Evolutionary conservation across 2,113 vertebrate species (phyloP), one percentile per base, ranked within the genome.

Genomic region (Tachycineta bicolor): DNA sequence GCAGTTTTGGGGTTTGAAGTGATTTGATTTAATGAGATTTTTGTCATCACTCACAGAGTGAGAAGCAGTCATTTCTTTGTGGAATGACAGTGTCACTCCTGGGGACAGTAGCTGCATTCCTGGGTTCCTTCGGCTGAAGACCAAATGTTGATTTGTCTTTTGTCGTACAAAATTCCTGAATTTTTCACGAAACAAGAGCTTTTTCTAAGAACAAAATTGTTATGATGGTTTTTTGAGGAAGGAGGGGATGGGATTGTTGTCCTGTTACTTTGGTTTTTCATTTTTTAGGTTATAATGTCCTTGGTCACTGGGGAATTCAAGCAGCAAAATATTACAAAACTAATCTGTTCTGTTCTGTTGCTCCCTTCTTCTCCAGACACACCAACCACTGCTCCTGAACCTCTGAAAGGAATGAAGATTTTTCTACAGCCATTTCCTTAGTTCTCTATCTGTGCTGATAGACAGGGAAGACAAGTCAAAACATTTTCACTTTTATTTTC

Each of bases 381-480:
- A 52, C 5, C 28, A 70, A 5, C 12, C 14, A 29, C 15, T 3
- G 64, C 33, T 93, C n/a, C 37, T 60, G n/a, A 47, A 14, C 5
- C 47, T 78, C 28, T 31, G 26, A 70, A 89, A 53, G 75, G 25
- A 89, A 60, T 26, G 11, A 23, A 71, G 23, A 41, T 90, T 71
- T 43, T 55, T 56, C 16, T 81, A 3, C 56, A 65, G 2, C 20
- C 11, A 16, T 34, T 88, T 90, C 60, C 29, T 78, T 83, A 39
- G 33, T 39, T 93, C 68, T 47, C 11, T 21, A 0, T 69, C 31
- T 83, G 69, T 77, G 52, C 59, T 74, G 68, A 12, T 77, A 81
- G 49, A 33, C 41, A 56, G 79, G 53, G 43, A 43, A 94, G 79
- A 58, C 46, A 43, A 94, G 56, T 86, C 55, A 88, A 88, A 95